Base-by-base conservation (phyloP, 92 coral and sea anemone genomes). In the Porites rus region DNA sequence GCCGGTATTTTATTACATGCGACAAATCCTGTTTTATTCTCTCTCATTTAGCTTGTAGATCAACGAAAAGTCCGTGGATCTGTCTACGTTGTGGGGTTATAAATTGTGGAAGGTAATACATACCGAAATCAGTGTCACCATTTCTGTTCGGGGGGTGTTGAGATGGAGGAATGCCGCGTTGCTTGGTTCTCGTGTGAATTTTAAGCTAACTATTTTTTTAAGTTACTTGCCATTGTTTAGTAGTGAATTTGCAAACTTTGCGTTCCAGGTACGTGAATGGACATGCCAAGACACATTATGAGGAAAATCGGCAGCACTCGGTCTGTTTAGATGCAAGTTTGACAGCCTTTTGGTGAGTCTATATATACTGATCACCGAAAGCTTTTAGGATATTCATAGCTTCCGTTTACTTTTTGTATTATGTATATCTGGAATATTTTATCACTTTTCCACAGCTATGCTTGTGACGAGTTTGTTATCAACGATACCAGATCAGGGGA, bases 61-160 rank as follows among this genome's bases (percentile, higher is more conserved):
- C 99, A 8, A 82, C 96, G 16, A 97, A 95, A 87, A 97, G 98
- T 81, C 94, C 99, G 10, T 97, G 99, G 99, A 88, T 97, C 17
- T 97, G 99, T 73, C 90, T 97, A 62, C 95, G 94, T 46, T 97
- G 99, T 81, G 98, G 98, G 28, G 76, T 78, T 19, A 89, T 97
- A 73, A 93, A 90, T 84, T 97, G 99, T 69, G 99, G 99, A 92
- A 95, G 99, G 99, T 97, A 38, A 38, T 38, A 89, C 74, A 18
- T 13, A 22, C 63, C 72, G n/a, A 74, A 76, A 52, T 43, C 28
- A 54, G 59, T 76, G 25, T 73, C 73, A 58, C 70, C 24, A 62
- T 72, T 18, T 76, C 46, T 52, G 60, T 72, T 71, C 84, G 21
- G 74, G 67, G 78, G 87, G 62, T 62, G 86, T 70, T 61, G 77